phyloP scores from a whole-genome alignment of 1,140 invertebrate species.

The Musca vetustissima region DNA sequence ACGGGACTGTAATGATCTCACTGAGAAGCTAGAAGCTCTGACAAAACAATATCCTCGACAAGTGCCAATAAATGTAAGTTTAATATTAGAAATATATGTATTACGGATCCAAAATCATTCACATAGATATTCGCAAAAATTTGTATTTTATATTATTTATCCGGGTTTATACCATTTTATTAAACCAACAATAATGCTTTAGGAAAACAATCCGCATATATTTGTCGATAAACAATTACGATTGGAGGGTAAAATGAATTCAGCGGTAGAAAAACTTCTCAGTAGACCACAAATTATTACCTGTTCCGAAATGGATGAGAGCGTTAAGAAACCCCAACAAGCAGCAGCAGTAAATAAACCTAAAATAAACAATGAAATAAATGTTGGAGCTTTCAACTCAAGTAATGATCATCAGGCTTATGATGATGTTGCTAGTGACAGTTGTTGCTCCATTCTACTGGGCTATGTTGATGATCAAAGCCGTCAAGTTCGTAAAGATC shows the following conservation, averaged over 20 bases:
- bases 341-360: not conserved
- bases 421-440: constrained; percentile 31
- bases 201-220: constrained; percentile 31
- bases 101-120: no score
- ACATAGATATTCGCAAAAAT: constrained; percentile 29
- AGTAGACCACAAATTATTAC: constrained; percentile 46
- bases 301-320: constrained; percentile 38
- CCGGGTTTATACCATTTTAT: not conserved
- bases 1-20: constrained; percentile 44
- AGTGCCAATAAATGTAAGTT: constrained; percentile 42
- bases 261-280: constrained; percentile 43
- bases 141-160: constrained; percentile 25
- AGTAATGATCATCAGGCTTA: constrained; percentile 25
- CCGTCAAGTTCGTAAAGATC: constrained; percentile 40
- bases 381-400: constrained; percentile 34
- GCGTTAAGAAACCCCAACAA: not conserved
- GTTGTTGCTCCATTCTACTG: constrained; percentile 42
- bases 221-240: constrained; percentile 32
- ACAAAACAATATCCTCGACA: constrained; percentile 40
- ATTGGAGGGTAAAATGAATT: constrained; percentile 48
- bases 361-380: constrained; percentile 29
- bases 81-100: no score
- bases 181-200: not conserved
- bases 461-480: constrained; percentile 51
- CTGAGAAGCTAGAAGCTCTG: constrained; percentile 44